Evolutionary conservation across 1,140 invertebrate genomes (phyloP).

Genomic region (Apis florea): DNA sequence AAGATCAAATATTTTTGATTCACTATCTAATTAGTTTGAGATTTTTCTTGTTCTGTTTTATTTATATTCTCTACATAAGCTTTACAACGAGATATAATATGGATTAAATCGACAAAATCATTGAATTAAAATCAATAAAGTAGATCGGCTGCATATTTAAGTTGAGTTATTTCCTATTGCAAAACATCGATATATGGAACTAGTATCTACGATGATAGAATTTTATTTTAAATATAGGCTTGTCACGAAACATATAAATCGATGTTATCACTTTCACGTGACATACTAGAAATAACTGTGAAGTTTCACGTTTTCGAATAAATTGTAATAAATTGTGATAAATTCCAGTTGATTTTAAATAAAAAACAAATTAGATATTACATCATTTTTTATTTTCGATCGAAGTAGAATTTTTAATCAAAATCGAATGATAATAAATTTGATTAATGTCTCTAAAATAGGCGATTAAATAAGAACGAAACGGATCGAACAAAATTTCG

Average conservation of each 20-base stretch:
- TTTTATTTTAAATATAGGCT: not conserved
- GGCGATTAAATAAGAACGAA: not conserved
- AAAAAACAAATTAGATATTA: not conserved
- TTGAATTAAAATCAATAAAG: not conserved
- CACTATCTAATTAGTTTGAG: too few relatives aligned
- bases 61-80: too few relatives aligned
- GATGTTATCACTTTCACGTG: not conserved
- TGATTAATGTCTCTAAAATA: not conserved
- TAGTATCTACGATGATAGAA: not conserved
- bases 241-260: not conserved
- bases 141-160: not conserved
- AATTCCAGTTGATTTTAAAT: not conserved
- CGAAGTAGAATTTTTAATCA: not conserved
- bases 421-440: not conserved
- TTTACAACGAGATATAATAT: too few relatives aligned
- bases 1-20: not conserved
- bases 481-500: not conserved
- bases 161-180: not conserved
- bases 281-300: not conserved
- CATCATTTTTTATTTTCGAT: not conserved
- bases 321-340: not conserved
- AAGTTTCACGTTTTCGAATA: not conserved
- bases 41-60: not conserved
- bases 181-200: not conserved
- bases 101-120: too few relatives aligned